Evolutionary conservation across 2,113 vertebrate species (phyloP), one percentile per base, ranked within the genome.

Genomic region (Bos indicus): DNA sequence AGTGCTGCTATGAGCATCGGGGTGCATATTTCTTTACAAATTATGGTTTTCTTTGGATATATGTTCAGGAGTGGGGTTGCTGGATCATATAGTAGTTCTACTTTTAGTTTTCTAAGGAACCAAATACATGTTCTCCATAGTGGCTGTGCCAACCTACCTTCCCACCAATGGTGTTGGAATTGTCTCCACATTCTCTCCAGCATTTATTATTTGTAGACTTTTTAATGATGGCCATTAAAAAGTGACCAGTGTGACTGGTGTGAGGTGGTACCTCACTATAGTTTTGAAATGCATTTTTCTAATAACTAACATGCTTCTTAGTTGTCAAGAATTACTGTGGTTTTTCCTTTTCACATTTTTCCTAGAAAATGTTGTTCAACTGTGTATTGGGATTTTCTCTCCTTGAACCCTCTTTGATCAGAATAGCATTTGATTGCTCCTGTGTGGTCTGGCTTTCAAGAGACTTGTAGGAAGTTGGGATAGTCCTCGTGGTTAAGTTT

Each of bases 381-480:
- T 81, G 2, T 26, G 13, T 10, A 23, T 6, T 6, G 40, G 25
- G 36, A 17, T 36, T 5, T n/a, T 8, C 33, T 60, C 14, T 26
- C 36, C 36, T 54, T 25, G 4, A 6, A 26, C 0, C 0, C 5
- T 88, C 6, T 51, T 33, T 36, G 8, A 23, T 48, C 3, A 1
- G 48, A 60, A 15, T 8, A 30, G 33, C 7, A 2, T 33, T 33
- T 15, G 81, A 52, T 83, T 25, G 15, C 11, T 43, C 40, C 7
- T 3, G 0, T 33, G 48, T 25, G 30, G 16, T 59, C 26, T 23
- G 33, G 57, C 26, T n/a, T 52, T 59, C 26, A 2, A 6, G 36
- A 87, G n/a, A 33, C 30, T 25, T 6, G 26, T 0, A 40, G 74
- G 11, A 48, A 71, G 36, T 11, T 33, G 14, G 21, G 36, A 14